Percentiles rank a stretch among this genome's conserved stretches.
Conservation (phyloP, 2,888 invertebrate species). For the Epiperipatus broadwayi region DNA sequence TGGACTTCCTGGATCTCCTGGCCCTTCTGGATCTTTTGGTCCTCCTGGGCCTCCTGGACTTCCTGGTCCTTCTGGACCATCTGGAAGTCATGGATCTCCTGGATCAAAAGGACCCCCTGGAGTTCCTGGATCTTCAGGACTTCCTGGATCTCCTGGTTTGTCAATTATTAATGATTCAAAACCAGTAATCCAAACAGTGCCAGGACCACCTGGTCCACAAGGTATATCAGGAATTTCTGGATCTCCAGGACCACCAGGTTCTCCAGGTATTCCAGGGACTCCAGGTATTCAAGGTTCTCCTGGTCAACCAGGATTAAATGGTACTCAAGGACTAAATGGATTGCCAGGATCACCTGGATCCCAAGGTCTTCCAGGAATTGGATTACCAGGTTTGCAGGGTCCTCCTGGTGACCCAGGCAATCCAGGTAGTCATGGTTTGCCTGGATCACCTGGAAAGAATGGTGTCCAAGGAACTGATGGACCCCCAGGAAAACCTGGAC, state of each 20-base stretch:
- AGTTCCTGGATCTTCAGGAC: slow-evolving; percentile 13
- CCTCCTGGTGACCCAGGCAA: too few relatives aligned
- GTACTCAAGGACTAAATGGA: slow-evolving; percentile 11
- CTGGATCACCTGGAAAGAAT: slow-evolving; percentile 14
- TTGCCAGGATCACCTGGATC: slow-evolving; percentile 11
- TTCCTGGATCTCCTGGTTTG: slow-evolving; percentile 12
- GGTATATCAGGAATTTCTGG: slow-evolving; percentile 8
- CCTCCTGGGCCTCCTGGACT: slow-evolving; percentile 14
- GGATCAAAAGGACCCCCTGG: slow-evolving; percentile 16
- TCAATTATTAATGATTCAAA: neutral
- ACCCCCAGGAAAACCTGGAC: slow-evolving; percentile 13
- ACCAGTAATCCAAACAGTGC: slow-evolving; percentile 1
- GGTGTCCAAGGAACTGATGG: slow-evolving; percentile 9
- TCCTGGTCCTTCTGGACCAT: slow-evolving; percentile 14
- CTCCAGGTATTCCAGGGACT: slow-evolving; percentile 11
- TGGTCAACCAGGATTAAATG: slow-evolving; percentile 9
- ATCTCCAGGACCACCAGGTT: slow-evolving; percentile 9
- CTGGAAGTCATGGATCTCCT: slow-evolving; percentile 15
- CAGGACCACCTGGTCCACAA: slow-evolving; percentile 10
- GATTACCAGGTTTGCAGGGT: neutral
- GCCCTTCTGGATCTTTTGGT: slow-evolving; percentile 14
- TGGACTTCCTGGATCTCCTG: slow-evolving; percentile 14
- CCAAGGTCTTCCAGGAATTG: slow-evolving; percentile 9
- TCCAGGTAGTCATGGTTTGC: slow-evolving; percentile 7
- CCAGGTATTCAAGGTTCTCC: slow-evolving; percentile 10